phyloP scores from a whole-genome alignment of 2,888 invertebrate species.

The Laothoe populi region DNA sequence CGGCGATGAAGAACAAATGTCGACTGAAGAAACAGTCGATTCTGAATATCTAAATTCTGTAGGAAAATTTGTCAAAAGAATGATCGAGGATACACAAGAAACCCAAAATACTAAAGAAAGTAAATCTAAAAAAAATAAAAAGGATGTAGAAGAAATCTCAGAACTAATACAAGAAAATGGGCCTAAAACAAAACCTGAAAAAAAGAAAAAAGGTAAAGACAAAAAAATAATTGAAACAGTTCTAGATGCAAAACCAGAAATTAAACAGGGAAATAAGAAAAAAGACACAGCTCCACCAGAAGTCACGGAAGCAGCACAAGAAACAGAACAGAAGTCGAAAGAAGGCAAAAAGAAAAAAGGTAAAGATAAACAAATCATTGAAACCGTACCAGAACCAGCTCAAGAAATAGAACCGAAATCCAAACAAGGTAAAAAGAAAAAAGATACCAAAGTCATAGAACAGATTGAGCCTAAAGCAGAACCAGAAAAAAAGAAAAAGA shows the following conservation, averaged over 20 bases:
- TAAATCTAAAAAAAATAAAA: background rate
- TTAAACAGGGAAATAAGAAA: background rate
- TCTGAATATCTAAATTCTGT: slow-evolving; percentile 14
- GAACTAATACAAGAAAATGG: slow-evolving; percentile 1
- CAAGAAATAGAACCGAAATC: slow-evolving; percentile 24
- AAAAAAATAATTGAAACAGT: background rate
- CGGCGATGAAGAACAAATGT: slow-evolving; percentile 56
- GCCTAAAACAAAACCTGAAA: background rate
- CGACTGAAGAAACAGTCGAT: slow-evolving; percentile 59
- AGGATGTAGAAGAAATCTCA: background rate
- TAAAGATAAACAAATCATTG: slow-evolving; percentile 13
- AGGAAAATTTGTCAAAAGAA: background rate
- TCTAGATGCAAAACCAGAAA: background rate
- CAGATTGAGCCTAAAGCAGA: background rate
- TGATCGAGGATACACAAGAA: background rate
- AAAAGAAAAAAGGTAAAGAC: background rate
- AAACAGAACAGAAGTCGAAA: slow-evolving; percentile 20
- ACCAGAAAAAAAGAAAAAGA: slow-evolving; percentile 25
- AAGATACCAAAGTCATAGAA: no score
- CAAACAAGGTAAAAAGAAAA: slow-evolving; percentile 23
- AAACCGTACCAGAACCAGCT: no score
- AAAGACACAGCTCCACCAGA: background rate
- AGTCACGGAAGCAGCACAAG: slow-evolving; percentile 10
- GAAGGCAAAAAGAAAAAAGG: slow-evolving; percentile 16
- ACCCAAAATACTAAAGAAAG: background rate